A percentile compares a stretch with the other conserved stretches of the same genome.
phyloP scores from a whole-genome alignment of 2,888 invertebrate species.

The Watsonalla cultraria region DNA sequence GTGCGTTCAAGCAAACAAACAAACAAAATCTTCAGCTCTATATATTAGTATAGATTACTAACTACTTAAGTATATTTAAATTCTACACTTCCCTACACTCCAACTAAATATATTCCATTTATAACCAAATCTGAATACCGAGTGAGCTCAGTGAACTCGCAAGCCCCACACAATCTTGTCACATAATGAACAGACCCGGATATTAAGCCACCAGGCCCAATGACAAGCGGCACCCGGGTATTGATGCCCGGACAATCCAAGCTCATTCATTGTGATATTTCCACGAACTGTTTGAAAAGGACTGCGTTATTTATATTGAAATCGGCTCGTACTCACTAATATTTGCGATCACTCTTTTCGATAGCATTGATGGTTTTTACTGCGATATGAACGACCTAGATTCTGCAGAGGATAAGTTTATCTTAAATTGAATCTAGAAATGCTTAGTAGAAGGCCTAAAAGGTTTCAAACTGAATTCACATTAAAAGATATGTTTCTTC shows the following conservation, averaged over 20 bases:
- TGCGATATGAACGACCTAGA: neutral
- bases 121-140: neutral
- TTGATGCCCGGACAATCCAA: neutral
- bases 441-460: too few relatives aligned
- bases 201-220: slow-evolving; percentile 1
- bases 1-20: too few relatives aligned
- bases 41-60: too few relatives aligned
- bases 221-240: slow-evolving; percentile 1
- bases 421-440: neutral
- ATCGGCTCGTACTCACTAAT: neutral
- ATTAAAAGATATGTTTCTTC: too few relatives aligned
- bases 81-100: too few relatives aligned
- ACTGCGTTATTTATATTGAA: neutral
- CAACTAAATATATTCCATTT: too few relatives aligned
- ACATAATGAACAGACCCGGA: slow-evolving; percentile 3
- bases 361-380: neutral
- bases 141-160: too few relatives aligned
- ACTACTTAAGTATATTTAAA: too few relatives aligned
- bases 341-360: neutral
- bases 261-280: neutral
- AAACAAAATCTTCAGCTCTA: too few relatives aligned
- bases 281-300: neutral
- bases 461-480: too few relatives aligned
- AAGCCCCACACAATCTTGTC: neutral
- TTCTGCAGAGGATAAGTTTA: neutral